Conservation (phyloP, 2,113 vertebrate genomes). For the Gadus macrocephalus region DNA sequence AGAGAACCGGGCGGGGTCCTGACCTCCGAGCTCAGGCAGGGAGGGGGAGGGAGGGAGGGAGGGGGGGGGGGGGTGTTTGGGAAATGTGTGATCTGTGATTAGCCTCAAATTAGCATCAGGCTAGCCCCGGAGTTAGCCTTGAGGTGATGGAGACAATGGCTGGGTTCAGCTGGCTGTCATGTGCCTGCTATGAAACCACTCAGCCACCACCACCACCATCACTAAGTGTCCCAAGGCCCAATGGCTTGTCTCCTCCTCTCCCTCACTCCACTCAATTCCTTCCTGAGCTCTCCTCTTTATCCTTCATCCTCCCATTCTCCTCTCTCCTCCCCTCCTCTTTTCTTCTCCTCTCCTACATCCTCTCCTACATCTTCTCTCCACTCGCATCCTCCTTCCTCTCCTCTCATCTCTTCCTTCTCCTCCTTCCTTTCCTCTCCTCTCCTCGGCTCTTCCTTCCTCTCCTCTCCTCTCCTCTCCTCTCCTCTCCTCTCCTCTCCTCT, state of each 20-base stretch:
- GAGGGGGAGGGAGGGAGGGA: neutral
- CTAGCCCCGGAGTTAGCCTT: neutral
- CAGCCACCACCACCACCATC: no score
- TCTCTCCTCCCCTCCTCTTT: neutral
- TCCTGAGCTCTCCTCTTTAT: neutral
- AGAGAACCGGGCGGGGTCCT: slow-evolving; percentile 49
- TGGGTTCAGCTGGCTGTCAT: slow-evolving; percentile 22
- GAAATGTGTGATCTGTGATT: slow-evolving; percentile 44
- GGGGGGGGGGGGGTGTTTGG: slow-evolving; percentile 24
- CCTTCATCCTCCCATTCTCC: neutral
- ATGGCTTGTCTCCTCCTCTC: no score
- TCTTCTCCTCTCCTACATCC: neutral
- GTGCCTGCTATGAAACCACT: neutral
- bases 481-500: neutral
- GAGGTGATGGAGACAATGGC: slow-evolving; percentile 13
- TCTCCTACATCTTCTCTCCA: neutral
- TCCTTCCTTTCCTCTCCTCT: neutral
- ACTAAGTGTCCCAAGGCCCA: no score
- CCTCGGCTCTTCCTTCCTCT: neutral
- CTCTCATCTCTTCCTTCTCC: neutral
- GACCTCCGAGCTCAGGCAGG: slow-evolving; percentile 48
- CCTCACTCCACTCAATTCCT: neutral
- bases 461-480: neutral
- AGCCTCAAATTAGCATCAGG: slow-evolving; percentile 21
- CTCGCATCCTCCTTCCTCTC: no score